Evolutionary conservation across 2,797 vertebrate species (phyloP).

Genomic region (Mus caroli): DNA sequence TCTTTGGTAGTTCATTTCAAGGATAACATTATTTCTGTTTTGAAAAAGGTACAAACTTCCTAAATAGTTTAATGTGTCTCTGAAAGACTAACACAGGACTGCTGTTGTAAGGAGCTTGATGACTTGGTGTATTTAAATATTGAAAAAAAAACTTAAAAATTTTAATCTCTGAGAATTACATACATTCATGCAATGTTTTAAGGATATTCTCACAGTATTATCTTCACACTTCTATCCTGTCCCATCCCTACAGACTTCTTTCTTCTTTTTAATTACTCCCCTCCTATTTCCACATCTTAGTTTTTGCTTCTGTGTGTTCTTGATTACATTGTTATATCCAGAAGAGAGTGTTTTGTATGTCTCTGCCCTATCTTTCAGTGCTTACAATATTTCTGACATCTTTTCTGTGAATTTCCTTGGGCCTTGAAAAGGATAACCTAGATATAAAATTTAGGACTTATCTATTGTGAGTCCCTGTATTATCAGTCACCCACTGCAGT

Average conservation of each 20-base stretch:
- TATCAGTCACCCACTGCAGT: neutral
- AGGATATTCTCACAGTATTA: neutral
- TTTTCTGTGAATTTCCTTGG: neutral
- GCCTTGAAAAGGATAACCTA: neutral
- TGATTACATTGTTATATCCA: neutral
- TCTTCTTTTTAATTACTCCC: neutral
- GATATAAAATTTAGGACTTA: neutral
- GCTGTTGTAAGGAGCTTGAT: neutral
- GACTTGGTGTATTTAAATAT: neutral
- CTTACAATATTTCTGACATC: neutral
- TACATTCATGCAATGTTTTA: neutral
- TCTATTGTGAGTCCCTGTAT: neutral
- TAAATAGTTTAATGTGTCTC: neutral
- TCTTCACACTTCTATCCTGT: neutral
- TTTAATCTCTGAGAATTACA: neutral
- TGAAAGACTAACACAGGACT: neutral
- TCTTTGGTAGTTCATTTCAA: conserved; percentile 16
- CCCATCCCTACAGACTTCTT: neutral
- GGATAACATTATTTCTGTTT: neutral
- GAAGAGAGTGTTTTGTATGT: neutral
- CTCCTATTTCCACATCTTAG: neutral
- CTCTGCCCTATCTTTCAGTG: neutral
- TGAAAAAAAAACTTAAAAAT: neutral
- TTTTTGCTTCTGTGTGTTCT: neutral
- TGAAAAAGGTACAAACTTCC: neutral